Evolutionary conservation across 2,113 vertebrate species (phyloP).

Genomic region (Mus spicilegus): DNA sequence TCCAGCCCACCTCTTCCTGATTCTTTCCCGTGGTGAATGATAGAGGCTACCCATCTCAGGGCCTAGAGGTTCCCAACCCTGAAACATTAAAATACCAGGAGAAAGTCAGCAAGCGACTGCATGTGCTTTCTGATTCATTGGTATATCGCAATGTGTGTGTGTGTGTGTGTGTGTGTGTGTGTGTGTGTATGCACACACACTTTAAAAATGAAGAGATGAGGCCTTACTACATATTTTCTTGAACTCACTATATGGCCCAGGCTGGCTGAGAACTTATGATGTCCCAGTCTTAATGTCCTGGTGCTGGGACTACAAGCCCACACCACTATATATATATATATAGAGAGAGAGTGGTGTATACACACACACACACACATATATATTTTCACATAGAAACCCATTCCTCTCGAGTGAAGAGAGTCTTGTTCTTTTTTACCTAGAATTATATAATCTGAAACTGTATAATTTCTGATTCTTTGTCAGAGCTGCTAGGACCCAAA

Average conservation of each 20-base stretch:
- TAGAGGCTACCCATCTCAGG: background rate
- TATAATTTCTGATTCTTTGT: constrained; percentile 24
- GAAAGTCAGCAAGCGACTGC: background rate
- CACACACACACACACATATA: no score
- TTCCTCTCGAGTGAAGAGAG: background rate
- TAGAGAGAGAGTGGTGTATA: no score
- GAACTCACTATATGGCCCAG: background rate
- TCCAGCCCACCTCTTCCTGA: background rate
- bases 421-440: background rate
- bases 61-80: background rate
- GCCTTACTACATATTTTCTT: no score
- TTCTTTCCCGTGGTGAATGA: background rate
- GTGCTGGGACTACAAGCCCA: background rate
- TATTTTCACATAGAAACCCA: background rate
- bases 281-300: background rate
- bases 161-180: no score
- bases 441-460: background rate
- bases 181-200: no score
- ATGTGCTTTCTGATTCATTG: background rate
- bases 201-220: background rate
- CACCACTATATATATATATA: no score
- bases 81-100: background rate
- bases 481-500: background rate
- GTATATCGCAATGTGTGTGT: background rate
- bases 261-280: background rate